phyloP scores from a whole-genome alignment of 2,113 vertebrate species.

The Otus sunia region DNA sequence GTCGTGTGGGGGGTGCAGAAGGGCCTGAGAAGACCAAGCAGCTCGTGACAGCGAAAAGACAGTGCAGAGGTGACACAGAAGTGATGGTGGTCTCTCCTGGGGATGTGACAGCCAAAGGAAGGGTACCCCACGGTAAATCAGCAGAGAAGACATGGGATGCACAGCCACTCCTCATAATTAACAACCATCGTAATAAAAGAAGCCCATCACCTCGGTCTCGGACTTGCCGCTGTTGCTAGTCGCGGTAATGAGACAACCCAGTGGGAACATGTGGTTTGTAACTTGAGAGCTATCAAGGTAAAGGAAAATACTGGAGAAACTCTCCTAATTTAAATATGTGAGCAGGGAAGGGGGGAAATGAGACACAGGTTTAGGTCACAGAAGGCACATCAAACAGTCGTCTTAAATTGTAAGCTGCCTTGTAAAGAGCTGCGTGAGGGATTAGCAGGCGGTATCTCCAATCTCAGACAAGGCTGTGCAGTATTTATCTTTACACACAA shows the following conservation, averaged over 20 bases:
- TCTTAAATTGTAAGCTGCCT: not conserved
- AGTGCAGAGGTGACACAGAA: not conserved
- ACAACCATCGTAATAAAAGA: not conserved
- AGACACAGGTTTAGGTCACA: not conserved
- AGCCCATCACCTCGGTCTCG: not conserved
- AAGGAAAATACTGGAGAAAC: not conserved
- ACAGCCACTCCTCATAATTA: not conserved
- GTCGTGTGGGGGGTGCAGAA: not conserved
- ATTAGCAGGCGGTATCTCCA: not conserved
- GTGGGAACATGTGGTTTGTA: not conserved
- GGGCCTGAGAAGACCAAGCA: not conserved
- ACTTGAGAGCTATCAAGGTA: not conserved
- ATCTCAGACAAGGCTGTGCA: not conserved
- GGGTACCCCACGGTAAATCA: too few species aligned
- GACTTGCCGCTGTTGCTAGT: not conserved
- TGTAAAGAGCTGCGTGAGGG: rapidly evolving
- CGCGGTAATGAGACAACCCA: not conserved
- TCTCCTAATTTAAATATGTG: not conserved
- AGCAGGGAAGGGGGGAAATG: not conserved
- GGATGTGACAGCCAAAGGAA: not conserved
- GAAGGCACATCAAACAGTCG: not conserved
- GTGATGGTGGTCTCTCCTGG: not conserved
- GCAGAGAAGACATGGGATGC: not conserved
- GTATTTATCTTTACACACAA: not conserved
- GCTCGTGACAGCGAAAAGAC: not conserved